These are phyloP conservation scores for Prunella himalayana DNA, from an alignment of 2,113 vertebrate species.

Conservation along the genomic window DNA sequence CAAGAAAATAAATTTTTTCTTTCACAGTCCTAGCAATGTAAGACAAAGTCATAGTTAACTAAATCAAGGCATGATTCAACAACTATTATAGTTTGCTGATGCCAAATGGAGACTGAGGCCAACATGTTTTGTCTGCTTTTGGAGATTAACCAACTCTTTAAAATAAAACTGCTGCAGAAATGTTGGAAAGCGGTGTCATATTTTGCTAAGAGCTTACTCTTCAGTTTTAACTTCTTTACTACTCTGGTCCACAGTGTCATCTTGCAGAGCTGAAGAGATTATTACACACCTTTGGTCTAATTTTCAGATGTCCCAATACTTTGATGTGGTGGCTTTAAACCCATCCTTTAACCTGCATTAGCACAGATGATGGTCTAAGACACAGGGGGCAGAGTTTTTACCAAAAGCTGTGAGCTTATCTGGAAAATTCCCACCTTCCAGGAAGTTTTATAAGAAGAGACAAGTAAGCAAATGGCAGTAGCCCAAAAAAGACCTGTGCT, in stretches of 20 bases:
- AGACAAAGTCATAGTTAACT: not conserved
- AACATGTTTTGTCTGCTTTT: conserved; percentile 27
- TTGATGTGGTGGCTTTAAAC: not conserved
- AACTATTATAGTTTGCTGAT: conserved; percentile 16
- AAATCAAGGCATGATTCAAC: conserved; percentile 45
- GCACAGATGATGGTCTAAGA: not conserved
- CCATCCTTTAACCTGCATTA: not conserved
- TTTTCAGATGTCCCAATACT: not conserved
- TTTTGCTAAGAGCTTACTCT: not conserved
- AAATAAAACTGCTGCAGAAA: not conserved
- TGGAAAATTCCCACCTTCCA: not conserved
- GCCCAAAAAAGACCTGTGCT: not conserved
- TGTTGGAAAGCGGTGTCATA: not conserved
- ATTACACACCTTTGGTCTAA: not conserved
- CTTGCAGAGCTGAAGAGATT: not conserved
- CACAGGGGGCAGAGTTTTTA: not conserved
- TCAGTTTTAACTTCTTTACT: not conserved
- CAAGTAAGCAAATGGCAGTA: not conserved
- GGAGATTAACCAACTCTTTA: conserved; percentile 17
- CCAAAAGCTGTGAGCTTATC: not conserved
- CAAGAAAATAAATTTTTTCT: conserved; percentile 9
- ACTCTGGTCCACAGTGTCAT: not conserved
- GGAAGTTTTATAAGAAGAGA: not conserved
- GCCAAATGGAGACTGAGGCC: not conserved
- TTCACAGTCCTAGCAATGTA: not conserved